Evolutionary conservation across 2,797 vertebrate genomes (phyloP).

Genomic region (Mionectes olivaceus): DNA sequence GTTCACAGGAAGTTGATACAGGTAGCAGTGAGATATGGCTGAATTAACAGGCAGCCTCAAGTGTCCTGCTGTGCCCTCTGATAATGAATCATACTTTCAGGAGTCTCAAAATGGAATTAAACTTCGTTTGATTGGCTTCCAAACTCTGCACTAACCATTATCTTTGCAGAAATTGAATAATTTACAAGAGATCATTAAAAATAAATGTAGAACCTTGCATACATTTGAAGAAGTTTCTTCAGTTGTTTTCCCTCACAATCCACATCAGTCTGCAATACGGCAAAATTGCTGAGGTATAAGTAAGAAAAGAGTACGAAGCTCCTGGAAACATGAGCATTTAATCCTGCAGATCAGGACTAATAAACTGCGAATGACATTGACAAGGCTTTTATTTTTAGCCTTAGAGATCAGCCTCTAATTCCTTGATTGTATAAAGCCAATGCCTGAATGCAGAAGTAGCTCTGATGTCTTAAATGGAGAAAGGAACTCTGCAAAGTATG

Average conservation of each 20-base stretch:
- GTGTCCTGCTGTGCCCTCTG: constrained; percentile 28
- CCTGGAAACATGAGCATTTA: constrained; percentile 52
- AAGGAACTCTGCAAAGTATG: not conserved
- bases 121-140: constrained; percentile 69
- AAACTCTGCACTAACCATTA: constrained; percentile 66
- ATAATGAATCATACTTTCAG: constrained; percentile 62
- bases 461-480: not conserved
- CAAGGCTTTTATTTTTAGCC: constrained; percentile 70
- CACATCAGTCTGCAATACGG: not conserved
- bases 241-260: constrained; percentile 55
- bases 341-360: constrained; percentile 50
- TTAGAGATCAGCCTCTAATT: constrained; percentile 66
- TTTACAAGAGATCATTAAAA: constrained; percentile 74
- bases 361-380: constrained; percentile 66
- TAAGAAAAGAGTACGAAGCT: constrained; percentile 34
- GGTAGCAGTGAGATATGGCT: constrained; percentile 2
- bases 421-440: constrained; percentile 59
- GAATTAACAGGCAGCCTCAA: not conserved
- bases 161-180: constrained; percentile 76
- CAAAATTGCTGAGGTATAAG: constrained; percentile 31
- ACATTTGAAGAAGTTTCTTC: constrained; percentile 60
- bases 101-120: constrained; percentile 67
- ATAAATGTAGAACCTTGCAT: constrained; percentile 58
- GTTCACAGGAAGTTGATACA: not conserved
- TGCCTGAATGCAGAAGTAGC: constrained; percentile 62